Evolutionary conservation across 2,113 vertebrate genomes (phyloP), one percentile per base, ranked within the genome.

Genomic region (Hepsetus odoe): DNA sequence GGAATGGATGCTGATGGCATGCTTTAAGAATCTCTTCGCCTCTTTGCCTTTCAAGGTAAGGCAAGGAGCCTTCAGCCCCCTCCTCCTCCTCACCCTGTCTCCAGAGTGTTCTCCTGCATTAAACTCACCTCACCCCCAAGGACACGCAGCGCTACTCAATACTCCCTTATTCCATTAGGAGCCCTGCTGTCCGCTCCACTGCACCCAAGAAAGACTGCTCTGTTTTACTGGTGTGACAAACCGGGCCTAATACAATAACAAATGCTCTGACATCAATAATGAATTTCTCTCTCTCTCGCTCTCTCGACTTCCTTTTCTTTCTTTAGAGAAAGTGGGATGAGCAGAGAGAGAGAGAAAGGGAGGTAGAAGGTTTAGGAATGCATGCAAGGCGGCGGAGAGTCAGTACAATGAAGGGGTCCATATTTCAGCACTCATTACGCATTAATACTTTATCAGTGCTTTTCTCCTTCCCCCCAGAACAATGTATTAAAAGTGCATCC

Each of bases 401-500:
- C 71, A 66, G 66, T 70, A 59, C 72, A 61, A 69, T 62, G 82
- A 82, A 79, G 80, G 81, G 83, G 72, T 68, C 70, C 67, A 76
- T 86, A 77, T 78, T 86, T 81, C 81, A 84, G 64, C 76, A 73
- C 76, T 64, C 56, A 79, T 85, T 82, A 68, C 56, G 62, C 84
- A 91, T 90, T 89, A 90, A 91, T 92, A 90, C 83, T 89, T 89
- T 86, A 89, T 90, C 85, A 84, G 80, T 59, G 67, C 74, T 73
- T 83, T 81, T 77, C 80, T 35, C 65, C 79, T 90, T 61, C 88
- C 87, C 87, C 80, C 20, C 20, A 55, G 90, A 91, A 92, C 89
- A 90, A 92, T 92, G 91, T 86, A 91, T 92, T 92, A 89, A 77
- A 75, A 69, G 74, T 53, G 67, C 87, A 86, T 89, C 89, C 87